A percentile compares a stretch with the other conserved stretches of the same genome.
Evolutionary conservation across 2,113 vertebrate genomes (phyloP).

Genomic region (Passer domesticus): DNA sequence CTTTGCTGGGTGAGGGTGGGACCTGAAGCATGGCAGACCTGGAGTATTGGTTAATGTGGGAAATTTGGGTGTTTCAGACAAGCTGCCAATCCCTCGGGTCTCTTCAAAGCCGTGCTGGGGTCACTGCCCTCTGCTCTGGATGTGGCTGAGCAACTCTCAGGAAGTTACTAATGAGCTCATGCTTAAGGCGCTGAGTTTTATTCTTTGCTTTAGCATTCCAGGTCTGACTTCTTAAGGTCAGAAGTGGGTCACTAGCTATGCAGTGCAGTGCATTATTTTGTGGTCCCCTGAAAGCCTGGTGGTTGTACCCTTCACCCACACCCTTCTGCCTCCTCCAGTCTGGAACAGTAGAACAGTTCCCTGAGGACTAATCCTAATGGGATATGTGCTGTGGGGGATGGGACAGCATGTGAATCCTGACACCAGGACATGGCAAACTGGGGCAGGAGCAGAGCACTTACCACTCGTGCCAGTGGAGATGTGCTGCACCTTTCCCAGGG

Average conservation of each 20-base stretch:
- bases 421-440: background rate
- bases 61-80: background rate
- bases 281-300: background rate
- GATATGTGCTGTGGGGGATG: fast-evolving
- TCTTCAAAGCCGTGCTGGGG: background rate
- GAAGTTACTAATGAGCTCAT: slow-evolving; percentile 35
- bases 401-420: background rate
- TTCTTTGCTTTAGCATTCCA: background rate
- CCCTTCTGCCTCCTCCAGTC: background rate
- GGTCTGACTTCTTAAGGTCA: background rate
- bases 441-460: background rate
- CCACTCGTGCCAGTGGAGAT: background rate
- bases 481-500: background rate
- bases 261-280: background rate
- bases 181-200: background rate
- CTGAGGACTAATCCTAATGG: background rate
- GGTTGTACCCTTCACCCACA: background rate
- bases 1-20: background rate
- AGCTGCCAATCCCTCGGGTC: background rate
- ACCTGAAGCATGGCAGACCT: background rate
- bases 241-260: background rate
- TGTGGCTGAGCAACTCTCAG: background rate
- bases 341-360: background rate
- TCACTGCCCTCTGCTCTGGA: background rate
- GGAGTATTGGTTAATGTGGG: background rate